A percentile compares a stretch with the other conserved stretches of the same genome.
Evolutionary conservation across 2,113 vertebrate species (phyloP).

Genomic region (Cyanoderma ruficeps): DNA sequence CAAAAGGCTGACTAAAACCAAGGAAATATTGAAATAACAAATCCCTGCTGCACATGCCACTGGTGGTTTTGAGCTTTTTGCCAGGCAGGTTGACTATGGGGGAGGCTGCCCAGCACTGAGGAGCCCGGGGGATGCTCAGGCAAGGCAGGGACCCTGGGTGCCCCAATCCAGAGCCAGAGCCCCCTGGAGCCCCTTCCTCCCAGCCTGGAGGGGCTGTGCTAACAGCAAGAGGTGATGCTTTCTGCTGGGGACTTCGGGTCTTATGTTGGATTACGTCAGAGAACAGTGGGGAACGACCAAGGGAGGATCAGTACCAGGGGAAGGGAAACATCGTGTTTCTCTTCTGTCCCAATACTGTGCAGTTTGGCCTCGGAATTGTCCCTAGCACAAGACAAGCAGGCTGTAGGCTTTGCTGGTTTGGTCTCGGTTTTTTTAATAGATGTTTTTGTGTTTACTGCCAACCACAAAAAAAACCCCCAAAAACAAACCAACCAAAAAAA

Average conservation of each 20-base stretch:
- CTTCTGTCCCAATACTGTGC: rapidly evolving
- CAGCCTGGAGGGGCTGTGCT: rapidly evolving
- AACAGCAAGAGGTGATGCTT: neutral
- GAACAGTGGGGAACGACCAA: neutral
- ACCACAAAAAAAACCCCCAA: neutral
- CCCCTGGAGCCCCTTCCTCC: rapidly evolving
- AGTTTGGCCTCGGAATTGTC: neutral
- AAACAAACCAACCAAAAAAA: neutral
- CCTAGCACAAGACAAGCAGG: neutral
- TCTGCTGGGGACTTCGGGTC: neutral
- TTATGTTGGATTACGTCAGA: neutral
- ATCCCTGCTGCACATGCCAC: neutral
- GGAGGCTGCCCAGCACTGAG: neutral
- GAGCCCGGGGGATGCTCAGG: neutral
- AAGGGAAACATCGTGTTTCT: neutral
- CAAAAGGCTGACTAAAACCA: neutral
- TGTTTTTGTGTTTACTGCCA: neutral
- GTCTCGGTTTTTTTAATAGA: neutral
- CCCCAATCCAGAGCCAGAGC: neutral
- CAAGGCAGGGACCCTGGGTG: neutral
- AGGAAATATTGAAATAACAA: neutral
- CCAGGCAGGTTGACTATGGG: rapidly evolving
- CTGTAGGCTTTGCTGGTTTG: neutral
- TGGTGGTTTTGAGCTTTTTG: neutral
- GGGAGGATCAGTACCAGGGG: rapidly evolving